phyloP scores from a whole-genome alignment of 1,140 invertebrate species.

The Solen grandis region DNA sequence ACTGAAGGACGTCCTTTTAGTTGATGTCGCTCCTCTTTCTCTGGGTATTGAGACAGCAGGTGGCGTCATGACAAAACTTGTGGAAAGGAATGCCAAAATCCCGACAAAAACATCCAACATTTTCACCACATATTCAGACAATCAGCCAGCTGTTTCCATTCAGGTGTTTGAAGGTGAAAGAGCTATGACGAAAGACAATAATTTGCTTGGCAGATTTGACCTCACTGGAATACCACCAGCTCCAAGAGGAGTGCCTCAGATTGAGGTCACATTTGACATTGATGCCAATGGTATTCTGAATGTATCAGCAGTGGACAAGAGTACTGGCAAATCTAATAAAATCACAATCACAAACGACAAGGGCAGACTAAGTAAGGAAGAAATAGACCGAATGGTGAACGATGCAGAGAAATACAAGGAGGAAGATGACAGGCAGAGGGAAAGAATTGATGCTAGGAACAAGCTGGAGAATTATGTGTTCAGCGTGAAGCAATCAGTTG shows the following conservation, averaged over 20 bases:
- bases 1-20: conserved; percentile 75
- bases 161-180: too few relatives aligned
- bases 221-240: conserved; percentile 94
- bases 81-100: conserved; percentile 75
- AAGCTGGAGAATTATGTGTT: conserved; percentile 89
- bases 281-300: too few relatives aligned
- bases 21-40: conserved; percentile 79
- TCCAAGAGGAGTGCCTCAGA: too few relatives aligned
- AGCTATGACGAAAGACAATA: conserved; percentile 85
- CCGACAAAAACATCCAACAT: too few relatives aligned
- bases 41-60: conserved; percentile 83
- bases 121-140: conserved; percentile 81
- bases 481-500: conserved; percentile 62
- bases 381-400: conserved; percentile 89
- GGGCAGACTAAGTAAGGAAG: conserved; percentile 89
- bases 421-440: conserved; percentile 78
- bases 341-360: conserved; percentile 83
- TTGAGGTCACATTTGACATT: too few relatives aligned
- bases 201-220: conserved; percentile 95
- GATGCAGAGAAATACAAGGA: conserved; percentile 84
- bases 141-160: conserved; percentile 90
- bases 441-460: conserved; percentile 76
- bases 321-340: too few relatives aligned
- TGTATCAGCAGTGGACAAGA: too few relatives aligned
- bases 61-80: conserved; percentile 83